Evolutionary conservation across 2,888 invertebrate species (phyloP).

Genomic region (Ormyrus nitidulus): DNA sequence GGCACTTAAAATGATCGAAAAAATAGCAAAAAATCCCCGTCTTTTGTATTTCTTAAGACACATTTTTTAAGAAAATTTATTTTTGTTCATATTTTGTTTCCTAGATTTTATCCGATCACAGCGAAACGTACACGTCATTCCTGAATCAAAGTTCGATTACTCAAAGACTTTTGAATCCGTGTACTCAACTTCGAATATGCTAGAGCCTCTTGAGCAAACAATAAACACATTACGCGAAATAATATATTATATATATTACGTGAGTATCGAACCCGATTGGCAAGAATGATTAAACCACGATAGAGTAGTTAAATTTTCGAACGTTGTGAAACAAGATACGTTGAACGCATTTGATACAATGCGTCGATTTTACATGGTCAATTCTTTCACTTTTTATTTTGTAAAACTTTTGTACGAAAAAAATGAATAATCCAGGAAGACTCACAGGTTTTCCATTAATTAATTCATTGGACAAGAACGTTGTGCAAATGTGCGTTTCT

Average conservation of each 20-base stretch:
- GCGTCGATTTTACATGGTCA: constrained; percentile 9
- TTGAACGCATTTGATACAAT: constrained; percentile 27
- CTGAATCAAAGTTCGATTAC: constrained; percentile 46
- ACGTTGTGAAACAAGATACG: constrained; percentile 27
- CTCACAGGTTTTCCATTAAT: constrained; percentile 24
- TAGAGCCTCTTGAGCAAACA: constrained; percentile 44
- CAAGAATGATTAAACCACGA: constrained; percentile 39
- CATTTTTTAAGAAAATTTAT: constrained; percentile 10
- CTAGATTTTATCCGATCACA: constrained; percentile 14
- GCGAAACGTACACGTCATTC: constrained; percentile 27
- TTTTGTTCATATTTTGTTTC: constrained; percentile 28
- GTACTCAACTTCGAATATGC: constrained; percentile 32
- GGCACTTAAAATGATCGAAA: constrained; percentile 36
- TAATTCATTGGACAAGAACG: constrained; percentile 22
- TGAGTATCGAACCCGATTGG: constrained; percentile 44
- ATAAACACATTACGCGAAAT: constrained; percentile 25
- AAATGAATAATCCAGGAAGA: constrained; percentile 27
- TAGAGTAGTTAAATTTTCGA: constrained; percentile 13
- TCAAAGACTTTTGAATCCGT: constrained; percentile 16
- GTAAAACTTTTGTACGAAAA: constrained; percentile 26
- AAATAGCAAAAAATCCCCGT: constrained; percentile 28
- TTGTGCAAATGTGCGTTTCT: constrained; percentile 24
- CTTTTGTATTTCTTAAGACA: constrained; percentile 8
- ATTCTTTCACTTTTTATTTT: constrained; percentile 12
- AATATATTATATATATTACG: not conserved